Evolutionary conservation across 2,888 invertebrate species (phyloP).

Genomic region (Zygothrica quintamaculata): DNA sequence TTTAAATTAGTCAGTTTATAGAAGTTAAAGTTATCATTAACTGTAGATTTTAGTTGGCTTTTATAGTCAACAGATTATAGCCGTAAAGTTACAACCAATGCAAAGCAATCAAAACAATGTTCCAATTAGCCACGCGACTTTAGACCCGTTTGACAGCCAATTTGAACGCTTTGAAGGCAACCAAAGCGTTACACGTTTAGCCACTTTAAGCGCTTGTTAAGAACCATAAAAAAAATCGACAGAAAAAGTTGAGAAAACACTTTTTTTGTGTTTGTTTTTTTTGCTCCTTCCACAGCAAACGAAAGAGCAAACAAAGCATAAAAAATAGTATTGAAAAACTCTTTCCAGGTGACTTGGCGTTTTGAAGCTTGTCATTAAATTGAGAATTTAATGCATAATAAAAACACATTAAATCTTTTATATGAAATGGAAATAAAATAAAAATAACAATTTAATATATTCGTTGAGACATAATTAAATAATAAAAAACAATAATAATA

Average conservation of each 20-base stretch:
- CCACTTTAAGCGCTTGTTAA: constrained; percentile 61
- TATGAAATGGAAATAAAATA: constrained; percentile 9
- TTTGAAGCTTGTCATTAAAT: constrained; percentile 19
- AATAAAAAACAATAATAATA: no score
- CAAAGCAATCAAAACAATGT: constrained; percentile 20
- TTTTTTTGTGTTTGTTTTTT: constrained; percentile 16
- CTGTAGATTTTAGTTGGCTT: no score
- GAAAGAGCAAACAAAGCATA: constrained; percentile 22
- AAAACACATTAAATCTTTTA: constrained; percentile 61
- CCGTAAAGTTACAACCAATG: no score
- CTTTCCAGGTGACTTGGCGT: constrained; percentile 44
- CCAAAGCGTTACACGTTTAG: constrained; percentile 52
- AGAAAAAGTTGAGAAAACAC: not conserved
- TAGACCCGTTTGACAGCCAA: constrained; percentile 34
- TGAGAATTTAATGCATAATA: constrained; percentile 40
- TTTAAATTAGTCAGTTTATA: no score
- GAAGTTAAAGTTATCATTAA: no score
- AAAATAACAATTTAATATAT: constrained; percentile 35
- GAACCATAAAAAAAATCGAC: constrained; percentile 51
- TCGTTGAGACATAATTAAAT: constrained; percentile 44
- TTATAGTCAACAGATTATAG: no score
- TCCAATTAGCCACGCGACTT: constrained; percentile 56
- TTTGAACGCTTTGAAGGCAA: constrained; percentile 13
- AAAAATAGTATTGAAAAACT: constrained; percentile 26
- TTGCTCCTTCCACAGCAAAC: constrained; percentile 29